Percentiles rank a stretch among this genome's conserved stretches.
phyloP scores from a whole-genome alignment of 2,113 vertebrate genomes.

The Vombatus ursinus region DNA sequence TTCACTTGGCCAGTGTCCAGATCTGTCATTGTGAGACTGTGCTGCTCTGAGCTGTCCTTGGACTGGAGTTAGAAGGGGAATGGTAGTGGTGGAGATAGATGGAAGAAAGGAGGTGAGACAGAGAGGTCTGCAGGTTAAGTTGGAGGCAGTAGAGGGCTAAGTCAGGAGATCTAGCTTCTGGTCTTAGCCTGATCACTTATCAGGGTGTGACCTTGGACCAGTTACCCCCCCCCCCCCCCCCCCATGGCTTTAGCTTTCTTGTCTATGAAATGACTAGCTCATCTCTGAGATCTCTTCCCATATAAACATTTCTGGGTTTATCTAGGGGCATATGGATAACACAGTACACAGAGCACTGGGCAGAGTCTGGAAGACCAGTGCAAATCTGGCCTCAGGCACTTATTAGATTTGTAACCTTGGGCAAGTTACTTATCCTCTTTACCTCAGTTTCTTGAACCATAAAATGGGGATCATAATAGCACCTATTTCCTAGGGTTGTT shows the following conservation, averaged over 20 bases:
- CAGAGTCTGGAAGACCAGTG: not conserved
- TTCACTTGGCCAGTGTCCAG: not conserved
- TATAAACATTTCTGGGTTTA: not conserved
- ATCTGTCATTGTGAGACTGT: not conserved
- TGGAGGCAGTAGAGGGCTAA: not conserved
- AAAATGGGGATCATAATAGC: fast-evolving
- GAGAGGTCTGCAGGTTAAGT: no score
- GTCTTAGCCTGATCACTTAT: not conserved
- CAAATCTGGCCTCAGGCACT: not conserved
- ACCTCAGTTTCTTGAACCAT: not conserved
- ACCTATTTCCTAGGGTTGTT: not conserved
- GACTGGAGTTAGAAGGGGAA: not conserved
- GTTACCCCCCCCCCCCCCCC: not conserved
- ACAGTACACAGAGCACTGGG: not conserved
- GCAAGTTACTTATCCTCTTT: not conserved
- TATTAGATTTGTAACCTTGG: not conserved
- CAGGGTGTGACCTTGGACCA: not conserved
- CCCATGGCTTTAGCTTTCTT: not conserved
- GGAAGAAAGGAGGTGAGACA: not conserved
- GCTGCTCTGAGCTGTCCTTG: not conserved
- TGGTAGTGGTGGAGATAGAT: not conserved
- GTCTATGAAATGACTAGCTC: not conserved
- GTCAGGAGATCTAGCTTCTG: no score
- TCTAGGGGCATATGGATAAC: not conserved
- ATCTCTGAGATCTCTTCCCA: not conserved